A percentile compares a stretch with the other conserved stretches of the same genome.
These are phyloP conservation scores for Zaprionus lachaisei DNA, from an alignment of 1,140 invertebrate genomes.

Conservation along the genomic window DNA sequence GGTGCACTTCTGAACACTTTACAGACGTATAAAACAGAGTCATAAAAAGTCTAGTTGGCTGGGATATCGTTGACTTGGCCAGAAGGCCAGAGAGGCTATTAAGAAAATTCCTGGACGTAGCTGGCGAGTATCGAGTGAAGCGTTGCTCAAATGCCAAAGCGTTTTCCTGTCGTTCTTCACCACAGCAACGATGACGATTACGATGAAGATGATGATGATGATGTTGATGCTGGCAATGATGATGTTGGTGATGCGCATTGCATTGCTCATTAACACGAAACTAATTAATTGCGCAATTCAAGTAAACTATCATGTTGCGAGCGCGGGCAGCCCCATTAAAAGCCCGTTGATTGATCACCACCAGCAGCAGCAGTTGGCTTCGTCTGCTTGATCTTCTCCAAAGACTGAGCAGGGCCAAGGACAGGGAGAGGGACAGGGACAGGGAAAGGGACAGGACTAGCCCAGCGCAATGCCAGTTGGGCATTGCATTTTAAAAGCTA, in stretches of 20 bases:
- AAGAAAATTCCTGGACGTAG: conserved; percentile 50
- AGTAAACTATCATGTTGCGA: conserved; percentile 77
- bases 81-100: conserved; percentile 44
- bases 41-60: conserved; percentile 38
- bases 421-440: background rate
- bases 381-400: conserved; percentile 54
- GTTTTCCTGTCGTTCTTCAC: conserved; percentile 30
- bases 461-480: conserved; percentile 6
- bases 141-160: conserved; percentile 56
- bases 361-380: conserved; percentile 28
- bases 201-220: conserved; percentile 8
- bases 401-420: background rate
- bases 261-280: conserved; percentile 82
- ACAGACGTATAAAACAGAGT: conserved; percentile 37
- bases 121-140: conserved; percentile 33
- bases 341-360: conserved; percentile 74
- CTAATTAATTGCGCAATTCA: conserved; percentile 81
- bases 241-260: conserved; percentile 64
- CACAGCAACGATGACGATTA: background rate
- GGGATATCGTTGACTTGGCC: conserved; percentile 26
- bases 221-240: conserved; percentile 25
- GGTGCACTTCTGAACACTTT: conserved; percentile 24
- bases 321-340: conserved; percentile 48
- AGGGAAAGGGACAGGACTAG: background rate
- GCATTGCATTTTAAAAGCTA: conserved; percentile 81